A percentile compares a stretch with the other conserved stretches of the same genome.
These are phyloP conservation scores for Heteropelma amictum DNA, from an alignment of 2,888 invertebrate genomes.

Conservation along the genomic window DNA sequence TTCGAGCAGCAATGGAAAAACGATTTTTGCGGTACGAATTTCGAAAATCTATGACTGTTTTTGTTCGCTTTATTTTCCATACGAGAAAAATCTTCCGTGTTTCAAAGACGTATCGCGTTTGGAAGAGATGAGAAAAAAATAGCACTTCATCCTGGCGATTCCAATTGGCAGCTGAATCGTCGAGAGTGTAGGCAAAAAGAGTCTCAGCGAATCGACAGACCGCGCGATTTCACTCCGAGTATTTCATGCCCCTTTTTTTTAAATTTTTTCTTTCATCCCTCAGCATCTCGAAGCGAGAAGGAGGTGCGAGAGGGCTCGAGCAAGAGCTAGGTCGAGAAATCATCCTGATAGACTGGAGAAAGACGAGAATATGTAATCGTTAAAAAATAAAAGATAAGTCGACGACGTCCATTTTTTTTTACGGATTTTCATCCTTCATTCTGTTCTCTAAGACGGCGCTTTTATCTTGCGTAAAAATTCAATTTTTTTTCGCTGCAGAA, in stretches of 20 bases:
- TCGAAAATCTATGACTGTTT: too few species aligned
- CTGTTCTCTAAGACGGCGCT: background rate
- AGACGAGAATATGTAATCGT: background rate
- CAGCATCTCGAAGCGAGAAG: conserved; percentile 6
- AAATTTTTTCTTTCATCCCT: conserved; percentile 4
- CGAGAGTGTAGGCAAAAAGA: background rate
- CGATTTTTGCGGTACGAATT: too few species aligned
- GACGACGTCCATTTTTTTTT: too few species aligned
- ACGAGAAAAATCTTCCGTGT: too few species aligned
- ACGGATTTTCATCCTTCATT: conserved; percentile 36
- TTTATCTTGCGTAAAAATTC: background rate
- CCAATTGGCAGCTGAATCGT: conserved; percentile 28
- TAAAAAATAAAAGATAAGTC: background rate
- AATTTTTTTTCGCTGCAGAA: background rate
- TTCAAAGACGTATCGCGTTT: too few species aligned
- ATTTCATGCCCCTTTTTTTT: too few species aligned
- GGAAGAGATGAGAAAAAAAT: conserved; percentile 47
- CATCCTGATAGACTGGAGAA: background rate
- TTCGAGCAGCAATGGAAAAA: too few species aligned
- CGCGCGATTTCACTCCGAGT: conserved; percentile 12
- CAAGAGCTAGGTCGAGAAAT: conserved; percentile 3
- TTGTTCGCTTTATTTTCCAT: too few species aligned
- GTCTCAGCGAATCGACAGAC: conserved; percentile 34
- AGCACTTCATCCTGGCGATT: conserved; percentile 47
- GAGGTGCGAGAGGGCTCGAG: background rate